Base-by-base conservation (phyloP, 37 sponge, comb jelly and placozoan species). In the Crambe crambe region DNA sequence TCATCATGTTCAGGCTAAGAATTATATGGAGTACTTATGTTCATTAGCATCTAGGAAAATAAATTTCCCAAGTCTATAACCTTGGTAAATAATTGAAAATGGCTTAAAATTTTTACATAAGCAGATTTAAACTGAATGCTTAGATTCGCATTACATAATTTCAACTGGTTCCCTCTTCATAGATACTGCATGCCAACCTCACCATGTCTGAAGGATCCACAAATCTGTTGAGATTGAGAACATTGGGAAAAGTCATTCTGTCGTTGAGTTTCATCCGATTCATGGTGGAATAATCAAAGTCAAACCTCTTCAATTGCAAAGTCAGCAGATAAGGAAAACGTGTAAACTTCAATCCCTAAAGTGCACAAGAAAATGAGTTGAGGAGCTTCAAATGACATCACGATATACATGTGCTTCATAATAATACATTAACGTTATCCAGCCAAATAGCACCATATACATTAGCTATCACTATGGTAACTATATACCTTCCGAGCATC, bases 251-350 rank as follows among this genome's bases (percentile, higher is more conserved):
- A 9, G 89, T 89, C 91, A 95, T 95, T 60, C 91, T 84, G 78
- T 97, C 97, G 51, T 97, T 97, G 42, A 97, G 82, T 63, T 97
- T 97, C 30, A 97, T 94, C 38, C 97, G 72, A 25, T 92, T 87
- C 83, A 97, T 80, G 21, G 97, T 94, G 37, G 84, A 29, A 56
- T 94, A 94, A 68, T 97, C 97, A 80, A 97, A 91, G 63, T 91
- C 94, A 82, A 97, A 97, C 68, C 97, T 71, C 81, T 94, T 97
- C 74, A 97, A 73, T 79, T 97, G 97, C 32, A 97, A 42, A 10
- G 95, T 97, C 37, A 97, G 85, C 30, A 97, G 79, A 51, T 97
- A 88, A 0, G 97, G 97, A 26, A 97, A 97, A 0, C 61, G 37
- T 22, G 71, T 91, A 81, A 97, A 97, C 92, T 91, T 94, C 35